Conservation (phyloP, 2,797 vertebrate genomes). For the Knipowitschia caucasica region DNA sequence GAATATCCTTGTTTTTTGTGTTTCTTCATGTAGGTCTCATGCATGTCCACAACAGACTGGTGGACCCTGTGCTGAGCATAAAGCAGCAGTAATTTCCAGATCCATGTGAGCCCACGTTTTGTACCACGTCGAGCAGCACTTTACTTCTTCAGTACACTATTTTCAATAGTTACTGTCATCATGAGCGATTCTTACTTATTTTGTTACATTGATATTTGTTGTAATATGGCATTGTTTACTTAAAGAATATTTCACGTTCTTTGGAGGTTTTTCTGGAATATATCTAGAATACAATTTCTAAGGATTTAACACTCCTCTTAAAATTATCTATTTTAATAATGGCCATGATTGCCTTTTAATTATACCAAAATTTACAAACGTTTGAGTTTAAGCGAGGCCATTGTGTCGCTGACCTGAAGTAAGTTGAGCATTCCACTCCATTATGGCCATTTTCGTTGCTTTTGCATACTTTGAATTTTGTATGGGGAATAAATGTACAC, state of each 20-base stretch:
- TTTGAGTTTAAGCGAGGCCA: neutral
- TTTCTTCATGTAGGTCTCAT: slow-evolving; percentile 82
- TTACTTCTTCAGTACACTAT: neutral
- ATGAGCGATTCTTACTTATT: neutral
- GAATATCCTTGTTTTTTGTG: neutral
- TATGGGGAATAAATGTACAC: neutral
- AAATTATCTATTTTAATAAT: neutral
- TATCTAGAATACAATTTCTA: neutral
- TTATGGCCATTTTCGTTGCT: neutral
- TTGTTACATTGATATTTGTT: neutral
- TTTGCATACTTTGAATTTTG: slow-evolving; percentile 4
- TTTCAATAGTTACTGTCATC: neutral
- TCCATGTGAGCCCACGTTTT: neutral
- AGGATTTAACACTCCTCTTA: neutral
- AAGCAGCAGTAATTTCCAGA: slow-evolving; percentile 34
- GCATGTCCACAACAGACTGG: slow-evolving; percentile 91
- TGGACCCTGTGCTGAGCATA: slow-evolving; percentile 82
- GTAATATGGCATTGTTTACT: slow-evolving; percentile 4
- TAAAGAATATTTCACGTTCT: neutral
- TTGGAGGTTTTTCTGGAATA: neutral
- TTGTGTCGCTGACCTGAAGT: neutral
- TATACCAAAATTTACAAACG: no score
- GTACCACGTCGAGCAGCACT: neutral
- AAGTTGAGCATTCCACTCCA: slow-evolving; percentile 2
- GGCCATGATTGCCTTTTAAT: neutral